phyloP scores from a whole-genome alignment of 2,888 invertebrate species.

The Limnephilus lunatus region DNA sequence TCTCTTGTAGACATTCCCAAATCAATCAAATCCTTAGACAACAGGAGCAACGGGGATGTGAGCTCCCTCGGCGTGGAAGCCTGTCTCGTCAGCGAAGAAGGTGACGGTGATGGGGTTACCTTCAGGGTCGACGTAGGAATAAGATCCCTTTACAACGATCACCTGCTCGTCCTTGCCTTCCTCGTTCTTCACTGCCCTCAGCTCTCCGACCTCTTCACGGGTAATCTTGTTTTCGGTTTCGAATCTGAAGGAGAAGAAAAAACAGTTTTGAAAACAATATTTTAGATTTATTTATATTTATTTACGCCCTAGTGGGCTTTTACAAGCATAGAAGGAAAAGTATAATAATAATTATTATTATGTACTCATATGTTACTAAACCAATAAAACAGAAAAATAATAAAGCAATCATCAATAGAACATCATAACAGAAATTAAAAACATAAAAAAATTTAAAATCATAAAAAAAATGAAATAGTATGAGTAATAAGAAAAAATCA shows the following conservation, averaged over 20 bases:
- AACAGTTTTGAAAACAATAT: too few species aligned
- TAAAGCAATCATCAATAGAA: too few species aligned
- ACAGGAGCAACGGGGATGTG: constrained; percentile 56
- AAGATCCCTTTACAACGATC: constrained; percentile 61
- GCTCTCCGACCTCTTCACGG: constrained; percentile 61
- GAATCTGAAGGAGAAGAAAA: constrained; percentile 51
- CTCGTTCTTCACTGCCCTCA: constrained; percentile 62
- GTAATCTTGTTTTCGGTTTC: constrained; percentile 63
- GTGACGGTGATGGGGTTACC: constrained; percentile 58
- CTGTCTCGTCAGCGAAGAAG: constrained; percentile 63
- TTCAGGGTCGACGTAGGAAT: constrained; percentile 58
- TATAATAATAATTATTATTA: too few species aligned
- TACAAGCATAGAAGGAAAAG: too few species aligned
- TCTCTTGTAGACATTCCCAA: not conserved
- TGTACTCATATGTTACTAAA: too few species aligned
- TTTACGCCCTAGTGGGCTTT: too few species aligned
- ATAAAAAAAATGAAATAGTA: too few species aligned
- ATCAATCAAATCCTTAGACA: not conserved
- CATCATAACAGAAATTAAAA: too few species aligned
- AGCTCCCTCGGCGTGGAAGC: constrained; percentile 64
- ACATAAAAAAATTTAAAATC: too few species aligned
- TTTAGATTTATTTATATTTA: too few species aligned
- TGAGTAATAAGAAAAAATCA: too few species aligned
- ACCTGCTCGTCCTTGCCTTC: constrained; percentile 61
- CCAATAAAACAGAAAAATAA: too few species aligned